These are phyloP conservation scores for Sardinella longiceps DNA, from an alignment of 2,797 vertebrate species.

Conservation along the genomic window DNA sequence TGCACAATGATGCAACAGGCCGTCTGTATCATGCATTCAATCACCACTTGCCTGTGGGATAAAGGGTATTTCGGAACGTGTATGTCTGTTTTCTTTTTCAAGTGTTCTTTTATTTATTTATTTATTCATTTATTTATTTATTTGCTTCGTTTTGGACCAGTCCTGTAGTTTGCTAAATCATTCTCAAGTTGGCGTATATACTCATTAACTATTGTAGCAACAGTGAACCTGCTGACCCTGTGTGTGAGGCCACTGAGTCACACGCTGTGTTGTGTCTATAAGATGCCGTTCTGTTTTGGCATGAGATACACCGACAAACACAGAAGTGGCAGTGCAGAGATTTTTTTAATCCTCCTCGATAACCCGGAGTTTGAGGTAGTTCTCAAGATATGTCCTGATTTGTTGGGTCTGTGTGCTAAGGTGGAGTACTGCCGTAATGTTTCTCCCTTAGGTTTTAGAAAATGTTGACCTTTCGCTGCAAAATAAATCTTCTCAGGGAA, in stretches of 20 bases:
- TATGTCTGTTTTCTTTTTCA: slow-evolving; percentile 51
- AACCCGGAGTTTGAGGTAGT: slow-evolving; percentile 52
- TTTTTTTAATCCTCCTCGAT: slow-evolving; percentile 35
- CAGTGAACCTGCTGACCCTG: slow-evolving; percentile 61
- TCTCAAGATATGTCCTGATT: slow-evolving; percentile 44
- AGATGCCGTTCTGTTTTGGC: slow-evolving; percentile 54
- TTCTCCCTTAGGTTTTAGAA: slow-evolving; percentile 63
- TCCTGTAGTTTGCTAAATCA: slow-evolving; percentile 58
- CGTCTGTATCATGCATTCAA: slow-evolving; percentile 53
- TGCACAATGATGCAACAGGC: slow-evolving; percentile 53
- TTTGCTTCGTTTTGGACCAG: slow-evolving; percentile 57
- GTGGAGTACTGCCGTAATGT: slow-evolving; percentile 47
- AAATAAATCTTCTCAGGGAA: slow-evolving; percentile 43
- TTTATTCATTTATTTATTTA: too few species aligned
- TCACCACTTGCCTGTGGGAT: slow-evolving; percentile 41
- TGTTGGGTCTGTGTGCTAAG: slow-evolving; percentile 55
- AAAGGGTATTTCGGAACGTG: slow-evolving; percentile 42
- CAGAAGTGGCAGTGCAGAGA: slow-evolving; percentile 7
- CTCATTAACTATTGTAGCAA: slow-evolving; percentile 55
- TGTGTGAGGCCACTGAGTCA: slow-evolving; percentile 47
- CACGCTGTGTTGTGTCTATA: slow-evolving; percentile 61
- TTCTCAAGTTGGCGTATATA: slow-evolving; percentile 54
- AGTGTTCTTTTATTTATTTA: slow-evolving; percentile 47
- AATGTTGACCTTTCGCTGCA: slow-evolving; percentile 55
- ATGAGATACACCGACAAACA: slow-evolving; percentile 60